Conservation (phyloP, 2,888 invertebrate genomes). For the Caenorhabditis angaria region DNA sequence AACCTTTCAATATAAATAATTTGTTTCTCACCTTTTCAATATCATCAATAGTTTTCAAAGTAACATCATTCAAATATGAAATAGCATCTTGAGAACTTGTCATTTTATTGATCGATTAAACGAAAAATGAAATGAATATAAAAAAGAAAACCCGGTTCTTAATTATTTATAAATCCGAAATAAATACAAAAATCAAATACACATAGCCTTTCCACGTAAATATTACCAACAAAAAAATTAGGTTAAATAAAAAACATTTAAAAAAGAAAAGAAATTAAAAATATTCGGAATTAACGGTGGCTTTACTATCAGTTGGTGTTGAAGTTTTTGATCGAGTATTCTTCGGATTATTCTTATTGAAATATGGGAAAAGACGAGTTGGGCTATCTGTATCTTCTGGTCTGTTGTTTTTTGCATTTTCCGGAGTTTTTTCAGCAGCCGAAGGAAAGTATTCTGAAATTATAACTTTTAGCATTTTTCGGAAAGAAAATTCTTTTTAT, state of each 20-base stretch:
- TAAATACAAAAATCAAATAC: neutral
- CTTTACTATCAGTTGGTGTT: neutral
- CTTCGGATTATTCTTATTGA: neutral
- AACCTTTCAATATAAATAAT: neutral
- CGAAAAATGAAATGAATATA: constrained; percentile 2
- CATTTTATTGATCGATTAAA: no score
- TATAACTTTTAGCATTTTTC: no score
- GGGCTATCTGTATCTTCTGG: neutral
- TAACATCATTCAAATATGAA: constrained; percentile 28
- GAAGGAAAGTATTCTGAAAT: no score
- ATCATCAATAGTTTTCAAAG: constrained; percentile 31
- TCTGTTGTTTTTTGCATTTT: no score
- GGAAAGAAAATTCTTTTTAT: no score
- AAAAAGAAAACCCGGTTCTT: neutral
- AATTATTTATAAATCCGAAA: neutral
- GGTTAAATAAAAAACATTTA: neutral
- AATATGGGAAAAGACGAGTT: neutral
- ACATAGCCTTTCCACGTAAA: no score
- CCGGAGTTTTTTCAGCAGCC: no score
- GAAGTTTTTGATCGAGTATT: neutral
- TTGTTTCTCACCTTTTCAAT: constrained; percentile 30
- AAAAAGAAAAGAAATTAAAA: neutral
- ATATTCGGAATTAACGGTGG: neutral
- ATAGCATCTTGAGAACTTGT: constrained; percentile 21
- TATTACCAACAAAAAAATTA: neutral